Conservation (phyloP, 1,140 invertebrate genomes). For the Lordiphosa mommai region DNA sequence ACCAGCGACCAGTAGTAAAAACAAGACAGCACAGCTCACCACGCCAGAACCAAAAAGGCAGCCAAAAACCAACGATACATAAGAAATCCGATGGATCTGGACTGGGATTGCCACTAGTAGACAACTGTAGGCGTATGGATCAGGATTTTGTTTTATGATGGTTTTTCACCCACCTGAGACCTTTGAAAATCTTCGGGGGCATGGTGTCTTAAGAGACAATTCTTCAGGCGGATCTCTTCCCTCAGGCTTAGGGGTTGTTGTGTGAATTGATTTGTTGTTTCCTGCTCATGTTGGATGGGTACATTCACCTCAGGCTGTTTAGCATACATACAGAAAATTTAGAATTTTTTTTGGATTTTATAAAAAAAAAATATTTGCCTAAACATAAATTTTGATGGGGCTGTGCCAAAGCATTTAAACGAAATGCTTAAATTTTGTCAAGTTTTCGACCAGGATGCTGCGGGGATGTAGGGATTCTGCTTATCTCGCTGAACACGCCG, state of each 20-base stretch:
- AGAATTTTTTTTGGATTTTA: not conserved
- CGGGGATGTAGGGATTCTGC: not conserved
- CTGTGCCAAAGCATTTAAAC: not conserved
- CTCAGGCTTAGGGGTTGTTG: conserved; percentile 18
- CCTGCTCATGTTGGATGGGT: too few species aligned
- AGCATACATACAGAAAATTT: not conserved
- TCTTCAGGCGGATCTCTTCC: conserved; percentile 12
- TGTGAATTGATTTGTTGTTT: not conserved
- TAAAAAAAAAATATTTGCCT: not conserved
- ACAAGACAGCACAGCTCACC: not conserved
- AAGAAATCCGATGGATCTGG: conserved; percentile 19
- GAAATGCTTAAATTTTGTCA: conserved; percentile 19
- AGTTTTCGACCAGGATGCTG: conserved; percentile 1
- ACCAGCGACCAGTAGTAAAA: conserved; percentile 17
- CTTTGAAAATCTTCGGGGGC: conserved; percentile 24
- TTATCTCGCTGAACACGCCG: conserved; percentile 31
- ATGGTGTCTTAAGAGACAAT: conserved; percentile 21
- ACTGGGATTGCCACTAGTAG: conserved; percentile 38
- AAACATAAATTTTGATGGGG: not conserved
- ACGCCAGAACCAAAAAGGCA: conserved; percentile 19
- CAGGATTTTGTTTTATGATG: too few species aligned
- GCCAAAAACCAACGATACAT: conserved; percentile 43
- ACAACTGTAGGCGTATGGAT: not conserved
- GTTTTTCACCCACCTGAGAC: conserved; percentile 36
- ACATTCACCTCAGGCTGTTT: too few species aligned